Conservation (phyloP, 2,113 vertebrate genomes). For the Trachemys scripta region DNA sequence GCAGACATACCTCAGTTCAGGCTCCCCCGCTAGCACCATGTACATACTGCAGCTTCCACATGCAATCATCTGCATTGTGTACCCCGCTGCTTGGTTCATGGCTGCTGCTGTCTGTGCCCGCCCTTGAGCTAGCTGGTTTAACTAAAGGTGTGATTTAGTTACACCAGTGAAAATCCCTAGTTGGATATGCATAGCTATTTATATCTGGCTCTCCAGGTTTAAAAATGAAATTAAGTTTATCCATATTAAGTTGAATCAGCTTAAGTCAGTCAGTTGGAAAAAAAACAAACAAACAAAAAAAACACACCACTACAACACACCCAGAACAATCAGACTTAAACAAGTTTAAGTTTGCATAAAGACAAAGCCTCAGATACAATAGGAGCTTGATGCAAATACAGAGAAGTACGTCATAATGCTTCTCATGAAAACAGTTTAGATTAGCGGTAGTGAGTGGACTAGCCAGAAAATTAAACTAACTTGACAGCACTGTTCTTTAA, state of each 20-base stretch:
- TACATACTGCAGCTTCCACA: too few species aligned
- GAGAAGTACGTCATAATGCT: background rate
- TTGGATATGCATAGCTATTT: background rate
- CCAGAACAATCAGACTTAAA: background rate
- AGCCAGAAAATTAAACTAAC: background rate
- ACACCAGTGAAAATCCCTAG: background rate
- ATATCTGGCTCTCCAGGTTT: background rate
- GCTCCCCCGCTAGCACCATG: too few species aligned
- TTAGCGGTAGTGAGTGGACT: background rate
- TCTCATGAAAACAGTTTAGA: background rate
- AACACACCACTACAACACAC: background rate
- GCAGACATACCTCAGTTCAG: too few species aligned
- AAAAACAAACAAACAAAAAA: too few species aligned
- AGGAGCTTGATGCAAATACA: background rate
- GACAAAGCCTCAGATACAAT: background rate
- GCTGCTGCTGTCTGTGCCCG: too few species aligned
- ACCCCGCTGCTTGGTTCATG: too few species aligned
- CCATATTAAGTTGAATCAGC: background rate
- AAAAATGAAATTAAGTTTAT: background rate
- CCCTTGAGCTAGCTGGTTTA: background rate
- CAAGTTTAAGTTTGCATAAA: background rate
- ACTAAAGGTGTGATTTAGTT: background rate
- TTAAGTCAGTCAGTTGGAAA: background rate
- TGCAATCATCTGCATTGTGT: too few species aligned
- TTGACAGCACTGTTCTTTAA: background rate